These are phyloP conservation scores for Takifugu flavidus DNA, from an alignment of 2,113 vertebrate species.

Conservation along the genomic window DNA sequence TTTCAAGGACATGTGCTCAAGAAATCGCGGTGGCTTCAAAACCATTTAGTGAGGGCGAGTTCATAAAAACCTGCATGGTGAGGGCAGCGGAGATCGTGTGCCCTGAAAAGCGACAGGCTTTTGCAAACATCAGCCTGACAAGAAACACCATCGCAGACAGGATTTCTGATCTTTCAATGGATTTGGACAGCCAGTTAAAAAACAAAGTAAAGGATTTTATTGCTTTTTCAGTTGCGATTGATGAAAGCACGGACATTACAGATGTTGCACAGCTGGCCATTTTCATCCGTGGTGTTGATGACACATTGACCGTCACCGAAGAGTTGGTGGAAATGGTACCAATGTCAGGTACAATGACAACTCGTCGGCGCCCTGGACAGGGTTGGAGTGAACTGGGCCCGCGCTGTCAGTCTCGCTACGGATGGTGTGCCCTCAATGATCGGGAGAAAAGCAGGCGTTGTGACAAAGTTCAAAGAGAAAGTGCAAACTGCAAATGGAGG, in stretches of 20 bases:
- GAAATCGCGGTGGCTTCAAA: background rate
- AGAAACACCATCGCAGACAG: no score
- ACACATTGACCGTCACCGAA: background rate
- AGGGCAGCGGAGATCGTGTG: slow-evolving; percentile 9
- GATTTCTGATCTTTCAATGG: no score
- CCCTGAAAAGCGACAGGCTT: background rate
- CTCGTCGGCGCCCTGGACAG: slow-evolving; percentile 1
- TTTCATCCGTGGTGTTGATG: slow-evolving; percentile 9
- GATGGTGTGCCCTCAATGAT: slow-evolving; percentile 5
- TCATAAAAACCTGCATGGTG: slow-evolving; percentile 1
- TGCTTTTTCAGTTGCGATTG: no score
- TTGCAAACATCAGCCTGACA: no score
- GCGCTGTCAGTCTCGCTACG: slow-evolving; percentile 19
- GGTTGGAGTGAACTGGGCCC: slow-evolving; percentile 8
- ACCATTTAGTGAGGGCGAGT: background rate
- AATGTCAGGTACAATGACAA: slow-evolving; percentile 10
- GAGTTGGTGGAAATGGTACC: slow-evolving; percentile 11
- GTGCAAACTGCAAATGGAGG: slow-evolving; percentile 5
- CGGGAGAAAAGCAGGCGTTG: slow-evolving; percentile 2
- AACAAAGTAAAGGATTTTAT: no score
- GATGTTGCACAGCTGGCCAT: background rate
- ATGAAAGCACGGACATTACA: slow-evolving; percentile 6
- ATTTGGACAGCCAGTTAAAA: no score
- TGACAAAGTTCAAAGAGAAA: slow-evolving; percentile 7
- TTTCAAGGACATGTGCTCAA: slow-evolving; percentile 1